phyloP scores from a whole-genome alignment of 2,797 vertebrate genomes.

The Phataginus tricuspis region DNA sequence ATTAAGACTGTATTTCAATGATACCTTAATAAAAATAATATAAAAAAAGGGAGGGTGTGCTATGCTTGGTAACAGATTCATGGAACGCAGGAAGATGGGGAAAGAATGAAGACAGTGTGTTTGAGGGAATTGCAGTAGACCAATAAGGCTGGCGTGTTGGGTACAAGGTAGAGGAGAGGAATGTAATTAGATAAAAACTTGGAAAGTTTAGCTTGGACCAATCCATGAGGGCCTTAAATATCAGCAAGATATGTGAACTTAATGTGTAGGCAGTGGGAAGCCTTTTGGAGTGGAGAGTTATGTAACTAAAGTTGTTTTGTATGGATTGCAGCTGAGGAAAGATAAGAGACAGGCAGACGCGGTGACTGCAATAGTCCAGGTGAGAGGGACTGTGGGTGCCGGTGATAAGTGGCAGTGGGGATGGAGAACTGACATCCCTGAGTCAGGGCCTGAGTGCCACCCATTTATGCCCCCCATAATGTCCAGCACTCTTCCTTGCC shows the following conservation, averaged over 20 bases:
- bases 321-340: background rate
- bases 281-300: background rate
- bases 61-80: background rate
- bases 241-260: background rate
- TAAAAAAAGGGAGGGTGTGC: background rate
- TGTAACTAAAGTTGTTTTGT: background rate
- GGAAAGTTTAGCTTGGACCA: background rate
- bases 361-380: background rate
- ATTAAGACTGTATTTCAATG: no score
- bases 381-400: background rate
- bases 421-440: background rate
- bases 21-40: no score
- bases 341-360: background rate
- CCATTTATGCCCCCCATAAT: background rate
- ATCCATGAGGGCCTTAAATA: background rate
- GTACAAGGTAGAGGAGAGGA: background rate
- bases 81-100: background rate
- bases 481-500: background rate
- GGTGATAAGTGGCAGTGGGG: background rate
- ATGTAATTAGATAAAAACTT: background rate
- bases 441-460: background rate
- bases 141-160: background rate
- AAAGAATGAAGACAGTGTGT: background rate
- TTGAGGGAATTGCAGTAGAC: background rate
- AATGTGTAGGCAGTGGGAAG: background rate